phyloP scores from a whole-genome alignment of 2,797 vertebrate genomes.

The Heterohyrax brucei region DNA sequence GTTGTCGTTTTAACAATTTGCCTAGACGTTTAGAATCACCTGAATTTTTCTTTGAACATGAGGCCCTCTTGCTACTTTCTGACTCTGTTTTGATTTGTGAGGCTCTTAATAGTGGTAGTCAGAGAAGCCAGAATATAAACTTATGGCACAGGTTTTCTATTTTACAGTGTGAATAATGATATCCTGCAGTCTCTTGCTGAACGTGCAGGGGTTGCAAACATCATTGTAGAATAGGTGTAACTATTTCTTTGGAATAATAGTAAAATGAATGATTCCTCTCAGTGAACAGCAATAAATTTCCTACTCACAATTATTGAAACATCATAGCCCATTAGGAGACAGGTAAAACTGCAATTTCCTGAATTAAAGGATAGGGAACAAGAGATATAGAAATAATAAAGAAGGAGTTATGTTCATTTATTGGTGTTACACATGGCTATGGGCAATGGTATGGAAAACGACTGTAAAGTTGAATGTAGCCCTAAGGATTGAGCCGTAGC shows the following conservation, averaged over 20 bases:
- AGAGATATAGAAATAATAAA: not conserved
- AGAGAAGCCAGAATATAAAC: not conserved
- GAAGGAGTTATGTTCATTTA: not conserved
- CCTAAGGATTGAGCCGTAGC: not conserved
- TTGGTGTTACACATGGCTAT: not conserved
- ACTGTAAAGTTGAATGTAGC: not conserved
- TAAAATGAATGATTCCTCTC: conserved; percentile 27
- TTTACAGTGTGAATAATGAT: not conserved
- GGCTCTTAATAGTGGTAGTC: not conserved
- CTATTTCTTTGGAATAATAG: not conserved
- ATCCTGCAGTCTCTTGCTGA: not conserved
- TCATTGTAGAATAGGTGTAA: not conserved
- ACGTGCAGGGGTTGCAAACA: not conserved
- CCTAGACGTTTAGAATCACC: not conserved
- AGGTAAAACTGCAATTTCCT: not conserved
- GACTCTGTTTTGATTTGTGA: not conserved
- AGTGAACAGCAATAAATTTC: not conserved
- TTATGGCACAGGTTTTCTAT: not conserved
- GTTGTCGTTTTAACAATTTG: not conserved
- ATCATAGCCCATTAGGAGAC: not conserved
- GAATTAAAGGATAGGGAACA: conserved; percentile 6
- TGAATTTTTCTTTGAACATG: not conserved
- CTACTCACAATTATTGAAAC: conserved; percentile 20
- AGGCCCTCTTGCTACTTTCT: not conserved
- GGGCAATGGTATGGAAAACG: not conserved